Base-by-base conservation (phyloP, 2,888 invertebrate genomes). In the Xanthorhoe designata region DNA sequence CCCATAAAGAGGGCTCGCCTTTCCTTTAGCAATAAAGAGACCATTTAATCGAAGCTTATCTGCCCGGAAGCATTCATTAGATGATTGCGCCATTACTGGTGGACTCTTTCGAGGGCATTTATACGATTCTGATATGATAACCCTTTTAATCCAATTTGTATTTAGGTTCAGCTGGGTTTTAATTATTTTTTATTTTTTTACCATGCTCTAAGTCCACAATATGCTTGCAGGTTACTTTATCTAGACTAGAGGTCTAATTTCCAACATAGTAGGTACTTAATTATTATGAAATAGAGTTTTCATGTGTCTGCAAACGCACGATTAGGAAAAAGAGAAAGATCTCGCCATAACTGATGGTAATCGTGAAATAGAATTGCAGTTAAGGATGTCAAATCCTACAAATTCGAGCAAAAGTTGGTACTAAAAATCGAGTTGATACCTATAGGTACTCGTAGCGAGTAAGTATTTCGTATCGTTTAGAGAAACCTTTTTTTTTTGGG, bases 61-160 rank as follows among this genome's bases (percentile, higher is more conserved):
- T 91, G 88, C 85, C 90, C 93, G 89, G 91, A 90, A 92, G 93
- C 91, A 90, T 91, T 94, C 94, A 94, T 94, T 94, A 94, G 93
- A 94, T 93, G 93, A 94, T 94, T 94, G 93, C 91, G 79, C 89
- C 86, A 84, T 91, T 92, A 90, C 92, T 88, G 59, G 66, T 87
- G 87, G 88, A 91, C 89, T 89, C 84, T 85, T 87, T 83, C 76
- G 78, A 82, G 68, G 73, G 71, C 74, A 66, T 77, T 81, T 82
- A 78, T 83, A 78, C 76, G 65, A 68, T 64, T 59, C 58, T 74
- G 73, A 76, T 78, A 77, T 79, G 71, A 77, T 77, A 78, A 74
- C 77, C 70, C 68, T 74, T 71, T 66, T 63, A 62, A 50, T 50
- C 19, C 59, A 64, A 59, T 59, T 55, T 50, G 42, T 19, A 51